Percentiles rank a stretch among this genome's conserved stretches.
These are phyloP conservation scores for Trichonephila clavata DNA, from an alignment of 1,140 invertebrate genomes.

Conservation along the genomic window DNA sequence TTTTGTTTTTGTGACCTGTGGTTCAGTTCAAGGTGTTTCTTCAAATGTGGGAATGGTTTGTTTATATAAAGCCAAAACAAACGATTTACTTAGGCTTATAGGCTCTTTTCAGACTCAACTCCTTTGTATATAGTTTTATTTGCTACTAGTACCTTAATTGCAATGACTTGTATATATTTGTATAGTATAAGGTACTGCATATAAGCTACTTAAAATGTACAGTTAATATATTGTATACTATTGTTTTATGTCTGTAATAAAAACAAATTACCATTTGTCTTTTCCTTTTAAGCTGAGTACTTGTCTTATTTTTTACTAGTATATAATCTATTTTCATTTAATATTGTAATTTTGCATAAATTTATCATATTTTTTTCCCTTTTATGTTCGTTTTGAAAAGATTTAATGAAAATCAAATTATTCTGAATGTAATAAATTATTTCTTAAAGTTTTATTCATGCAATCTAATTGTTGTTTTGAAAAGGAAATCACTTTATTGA, in stretches of 20 bases:
- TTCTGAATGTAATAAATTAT: too few species aligned
- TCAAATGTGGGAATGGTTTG: conserved; percentile 28
- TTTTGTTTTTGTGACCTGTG: neutral
- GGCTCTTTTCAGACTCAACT: neutral
- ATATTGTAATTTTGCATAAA: neutral
- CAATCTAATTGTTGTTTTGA: too few species aligned
- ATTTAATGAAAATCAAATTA: too few species aligned
- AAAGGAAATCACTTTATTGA: too few species aligned
- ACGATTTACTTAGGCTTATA: conserved; percentile 3
- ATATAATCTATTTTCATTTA: neutral
- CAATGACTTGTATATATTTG: conserved; percentile 60
- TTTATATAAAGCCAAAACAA: neutral
- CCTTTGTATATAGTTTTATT: conserved; percentile 46
- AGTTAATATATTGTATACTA: conserved; percentile 61
- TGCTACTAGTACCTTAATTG: conserved; percentile 70
- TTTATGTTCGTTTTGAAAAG: too few species aligned
- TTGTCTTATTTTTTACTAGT: neutral
- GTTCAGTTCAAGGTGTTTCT: conserved; percentile 3
- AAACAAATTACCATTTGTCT: conserved; percentile 37
- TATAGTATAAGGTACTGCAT: conserved; percentile 60
- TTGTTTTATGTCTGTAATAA: conserved; percentile 66
- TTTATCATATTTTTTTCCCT: too few species aligned
- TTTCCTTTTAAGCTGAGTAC: conserved; percentile 1
- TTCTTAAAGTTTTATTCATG: too few species aligned
- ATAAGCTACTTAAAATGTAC: conserved; percentile 67